Percentiles rank a stretch among this genome's conserved stretches.
Conservation (phyloP, 2,113 vertebrate species). For the Anser cygnoides region DNA sequence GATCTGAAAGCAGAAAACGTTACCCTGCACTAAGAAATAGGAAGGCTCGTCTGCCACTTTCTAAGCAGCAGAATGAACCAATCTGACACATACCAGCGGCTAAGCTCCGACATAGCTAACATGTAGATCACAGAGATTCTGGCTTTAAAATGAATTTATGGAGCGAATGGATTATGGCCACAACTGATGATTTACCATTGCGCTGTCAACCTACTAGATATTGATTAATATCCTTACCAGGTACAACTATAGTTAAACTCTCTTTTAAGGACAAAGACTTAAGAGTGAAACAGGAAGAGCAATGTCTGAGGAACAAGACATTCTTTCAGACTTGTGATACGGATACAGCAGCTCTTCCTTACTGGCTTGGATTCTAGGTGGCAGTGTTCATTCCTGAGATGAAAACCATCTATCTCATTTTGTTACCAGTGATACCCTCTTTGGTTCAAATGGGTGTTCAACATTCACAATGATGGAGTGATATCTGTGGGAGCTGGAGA, state of each 20-base stretch:
- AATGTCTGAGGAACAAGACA: background rate
- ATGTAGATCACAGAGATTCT: slow-evolving; percentile 52
- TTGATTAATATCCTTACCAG: slow-evolving; percentile 37
- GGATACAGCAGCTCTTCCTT: background rate
- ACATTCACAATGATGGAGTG: background rate
- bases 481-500: background rate
- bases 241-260: background rate
- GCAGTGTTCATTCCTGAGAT: background rate
- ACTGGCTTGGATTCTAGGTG: background rate
- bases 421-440: background rate
- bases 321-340: background rate
- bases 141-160: slow-evolving; percentile 63
- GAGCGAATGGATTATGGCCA: slow-evolving; percentile 28
- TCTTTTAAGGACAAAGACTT: background rate
- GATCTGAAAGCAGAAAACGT: background rate
- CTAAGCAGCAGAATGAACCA: slow-evolving; percentile 29
- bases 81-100: slow-evolving; percentile 31
- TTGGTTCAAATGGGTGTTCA: background rate
- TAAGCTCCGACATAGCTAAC: slow-evolving; percentile 46
- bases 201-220: slow-evolving; percentile 8
- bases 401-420: background rate
- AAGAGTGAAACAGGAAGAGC: background rate
- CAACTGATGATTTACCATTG: slow-evolving; percentile 55
- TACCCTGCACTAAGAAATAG: background rate
- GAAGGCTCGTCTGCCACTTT: slow-evolving; percentile 10